Evolutionary conservation across 2,113 vertebrate species (phyloP), one percentile per base, ranked within the genome.

Genomic region (Epinephelus moara): DNA sequence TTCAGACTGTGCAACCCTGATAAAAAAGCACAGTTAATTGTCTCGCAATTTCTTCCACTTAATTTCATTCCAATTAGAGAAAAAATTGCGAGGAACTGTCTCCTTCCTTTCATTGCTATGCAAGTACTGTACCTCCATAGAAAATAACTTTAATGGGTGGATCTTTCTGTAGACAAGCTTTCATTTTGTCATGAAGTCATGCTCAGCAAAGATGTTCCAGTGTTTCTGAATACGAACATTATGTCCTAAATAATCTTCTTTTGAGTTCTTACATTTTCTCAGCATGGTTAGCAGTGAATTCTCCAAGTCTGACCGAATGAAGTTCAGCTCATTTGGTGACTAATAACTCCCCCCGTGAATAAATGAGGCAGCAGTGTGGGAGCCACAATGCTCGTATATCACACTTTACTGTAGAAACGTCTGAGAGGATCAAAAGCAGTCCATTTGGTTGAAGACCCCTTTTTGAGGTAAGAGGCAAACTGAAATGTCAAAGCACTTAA

Each of bases 11-110:
- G 88, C 81, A 88, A 91, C 91, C 80, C 89, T 95, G 95, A 97
- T 96, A 90, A 95, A 95, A 93, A 94, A 92, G 74, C 91, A 53
- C 91, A 94, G 93, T 96, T 98, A 97, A 97, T 97, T 97, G 96
- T 97, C 95, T 96, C 94, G 94, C 95, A 96, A 91, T 96, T 97
- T 93, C 95, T 97, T 97, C 96, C 94, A 96, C 96, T 95, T 98
- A 91, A 95, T 97, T 97, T 97, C 96, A 96, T 94, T 90, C 93
- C 94, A 96, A 94, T 97, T 96, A 96, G 95, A 84, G 86, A 94
- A 94, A 96, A 42, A 57, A 56, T 3, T 25, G 80, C 76, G 55
- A 84, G 89, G 88, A 96, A 95, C 95, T 95, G 89, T 95, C 86
- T 94, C 14, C 63, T 56, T 85, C 60, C 78, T 96, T 89, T 94